Base-by-base conservation (phyloP, 1,140 invertebrate genomes). In the Ericerus pela region DNA sequence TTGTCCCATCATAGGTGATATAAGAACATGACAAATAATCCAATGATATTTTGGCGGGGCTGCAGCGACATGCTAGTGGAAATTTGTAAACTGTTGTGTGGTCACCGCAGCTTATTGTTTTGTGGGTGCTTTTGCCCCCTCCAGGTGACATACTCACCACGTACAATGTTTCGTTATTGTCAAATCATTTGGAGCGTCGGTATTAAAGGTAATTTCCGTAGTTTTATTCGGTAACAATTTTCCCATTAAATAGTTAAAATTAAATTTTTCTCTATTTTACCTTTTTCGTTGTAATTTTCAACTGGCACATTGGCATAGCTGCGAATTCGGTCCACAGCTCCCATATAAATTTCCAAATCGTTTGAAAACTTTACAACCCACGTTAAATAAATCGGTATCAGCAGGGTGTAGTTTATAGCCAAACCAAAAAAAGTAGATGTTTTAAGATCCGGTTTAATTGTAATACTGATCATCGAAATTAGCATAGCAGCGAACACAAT, bases 321-420 rank as follows among this genome's bases (percentile, higher is more conserved):
- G 14, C 76, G 71, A 31, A 88, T 73, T 59, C 85, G 71, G 60
- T 85, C 81, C 0, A 87, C 82, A 12, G 83, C 80, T 29, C 79
- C 80, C 71, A 88, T 79, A 64, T 84, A 84, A 72, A 82, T 81
- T 68, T 87, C 83, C 59, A 85, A 77, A 65, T 86, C 83, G 3
- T 83, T 77, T 54, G 83, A 75, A 67, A 84, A 82, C 68, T 85
- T 82, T 55, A 86, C 84, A 43, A 86, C 79, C 78, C 84, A 85
- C 63, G 85, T 85, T 36, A 88, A 73, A 68, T 86, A 88, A 61
- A 84, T 79, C 16, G 85, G 84, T 56, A 88, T 76, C 52, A 88
- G 69, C 18, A 88, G 75, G n/a, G 84, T 80, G 68, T 87, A 88
- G 63, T 84, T 81, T 59, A 86, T 81, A 29, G 83, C 81, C 55